Evolutionary conservation across 2,888 invertebrate species (phyloP).

Genomic region (Pemphredon lugubris): DNA sequence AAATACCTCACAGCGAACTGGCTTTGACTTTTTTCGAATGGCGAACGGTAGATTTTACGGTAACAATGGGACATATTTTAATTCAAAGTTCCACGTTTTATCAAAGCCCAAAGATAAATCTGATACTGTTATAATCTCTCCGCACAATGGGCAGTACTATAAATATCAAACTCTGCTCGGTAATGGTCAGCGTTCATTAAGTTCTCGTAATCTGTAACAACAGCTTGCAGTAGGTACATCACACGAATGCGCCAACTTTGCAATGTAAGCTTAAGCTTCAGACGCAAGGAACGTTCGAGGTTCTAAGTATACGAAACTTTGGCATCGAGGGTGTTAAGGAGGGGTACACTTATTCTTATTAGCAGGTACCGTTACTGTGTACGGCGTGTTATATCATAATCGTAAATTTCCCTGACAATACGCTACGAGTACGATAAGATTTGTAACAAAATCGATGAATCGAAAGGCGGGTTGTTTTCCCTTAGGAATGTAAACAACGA

Average conservation of each 20-base stretch:
- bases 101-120: neutral
- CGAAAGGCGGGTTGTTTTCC: conserved; percentile 16
- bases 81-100: neutral
- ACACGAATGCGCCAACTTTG: conserved; percentile 11
- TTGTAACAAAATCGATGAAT: conserved; percentile 7
- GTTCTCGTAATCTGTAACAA: conserved; percentile 27
- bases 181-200: conserved; percentile 16
- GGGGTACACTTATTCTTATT: conserved; percentile 7
- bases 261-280: conserved; percentile 16
- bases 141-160: too few species aligned
- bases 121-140: neutral
- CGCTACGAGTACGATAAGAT: neutral
- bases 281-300: conserved; percentile 16
- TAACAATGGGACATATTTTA: too few species aligned
- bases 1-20: neutral
- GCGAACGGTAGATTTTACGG: neutral
- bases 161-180: too few species aligned
- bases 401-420: too few species aligned
- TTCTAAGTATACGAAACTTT: conserved; percentile 34
- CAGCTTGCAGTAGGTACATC: neutral
- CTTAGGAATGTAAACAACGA: conserved; percentile 22
- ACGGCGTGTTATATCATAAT: too few species aligned
- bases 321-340: neutral
- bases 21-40: neutral
- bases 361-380: conserved; percentile 6